These are phyloP conservation scores for Percina caprodes DNA, from an alignment of 2,113 vertebrate genomes.

Conservation along the genomic window DNA sequence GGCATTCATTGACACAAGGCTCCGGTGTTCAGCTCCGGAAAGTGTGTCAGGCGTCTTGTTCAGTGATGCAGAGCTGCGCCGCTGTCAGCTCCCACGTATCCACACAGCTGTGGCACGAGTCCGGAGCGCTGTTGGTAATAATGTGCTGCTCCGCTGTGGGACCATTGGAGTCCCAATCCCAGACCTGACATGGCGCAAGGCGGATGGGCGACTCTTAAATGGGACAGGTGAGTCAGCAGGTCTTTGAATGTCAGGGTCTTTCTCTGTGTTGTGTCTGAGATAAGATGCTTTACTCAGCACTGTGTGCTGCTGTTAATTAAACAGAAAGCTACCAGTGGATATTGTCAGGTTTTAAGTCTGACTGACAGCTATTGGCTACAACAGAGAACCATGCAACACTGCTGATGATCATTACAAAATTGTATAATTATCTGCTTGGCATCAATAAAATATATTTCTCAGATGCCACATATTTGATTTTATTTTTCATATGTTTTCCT, in stretches of 20 bases:
- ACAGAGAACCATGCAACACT: slow-evolving; percentile 54
- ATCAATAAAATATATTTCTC: slow-evolving; percentile 13
- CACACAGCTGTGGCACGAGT: slow-evolving; percentile 89
- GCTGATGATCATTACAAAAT: slow-evolving; percentile 47
- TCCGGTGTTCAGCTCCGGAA: slow-evolving; percentile 90
- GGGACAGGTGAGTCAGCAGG: slow-evolving; percentile 88
- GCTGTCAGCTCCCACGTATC: slow-evolving; percentile 90
- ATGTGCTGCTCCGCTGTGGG: slow-evolving; percentile 91
- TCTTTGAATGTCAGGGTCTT: slow-evolving; percentile 5
- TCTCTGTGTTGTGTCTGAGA: slow-evolving; percentile 8
- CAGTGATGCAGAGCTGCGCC: slow-evolving; percentile 90
- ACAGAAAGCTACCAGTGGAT: slow-evolving; percentile 51
- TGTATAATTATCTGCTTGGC: slow-evolving; percentile 31
- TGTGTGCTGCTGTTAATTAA: slow-evolving; percentile 63
- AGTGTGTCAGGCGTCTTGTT: slow-evolving; percentile 91
- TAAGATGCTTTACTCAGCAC: slow-evolving; percentile 56
- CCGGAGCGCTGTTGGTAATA: slow-evolving; percentile 90
- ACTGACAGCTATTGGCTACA: slow-evolving; percentile 54
- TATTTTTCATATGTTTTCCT: not conserved
- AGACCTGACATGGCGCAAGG: slow-evolving; percentile 91
- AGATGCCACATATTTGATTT: not conserved
- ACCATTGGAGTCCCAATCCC: slow-evolving; percentile 93
- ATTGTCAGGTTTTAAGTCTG: slow-evolving; percentile 51
- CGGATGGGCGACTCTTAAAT: slow-evolving; percentile 86
- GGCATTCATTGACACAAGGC: slow-evolving; percentile 91